A percentile compares a stretch with the other conserved stretches of the same genome.
These are phyloP conservation scores for Dryococelus australis DNA, from an alignment of 2,888 invertebrate species.

Conservation along the genomic window DNA sequence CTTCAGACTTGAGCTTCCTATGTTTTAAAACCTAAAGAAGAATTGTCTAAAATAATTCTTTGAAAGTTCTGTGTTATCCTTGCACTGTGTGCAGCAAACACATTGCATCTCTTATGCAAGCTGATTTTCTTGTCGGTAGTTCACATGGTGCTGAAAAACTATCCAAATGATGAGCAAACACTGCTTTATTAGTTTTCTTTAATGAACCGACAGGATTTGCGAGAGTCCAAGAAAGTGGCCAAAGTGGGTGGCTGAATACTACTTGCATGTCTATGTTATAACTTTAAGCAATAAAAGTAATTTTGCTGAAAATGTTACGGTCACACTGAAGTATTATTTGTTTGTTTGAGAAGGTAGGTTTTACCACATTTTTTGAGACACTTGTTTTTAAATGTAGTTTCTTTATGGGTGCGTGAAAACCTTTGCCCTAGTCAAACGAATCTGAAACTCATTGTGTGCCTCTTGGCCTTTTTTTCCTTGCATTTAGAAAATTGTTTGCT, in stretches of 20 bases:
- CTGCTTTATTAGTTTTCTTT: conserved; percentile 13
- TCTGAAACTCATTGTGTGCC: background rate
- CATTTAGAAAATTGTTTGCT: background rate
- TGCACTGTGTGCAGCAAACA: too few species aligned
- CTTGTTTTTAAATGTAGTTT: background rate
- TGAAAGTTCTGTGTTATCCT: too few species aligned
- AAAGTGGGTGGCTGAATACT: background rate
- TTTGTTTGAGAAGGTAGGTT: background rate
- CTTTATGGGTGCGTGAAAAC: background rate
- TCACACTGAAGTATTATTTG: conserved; percentile 9
- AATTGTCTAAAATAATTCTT: too few species aligned
- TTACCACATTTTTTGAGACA: background rate
- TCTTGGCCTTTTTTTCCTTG: background rate
- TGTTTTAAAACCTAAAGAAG: too few species aligned
- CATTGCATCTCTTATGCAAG: background rate
- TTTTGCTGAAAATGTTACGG: background rate
- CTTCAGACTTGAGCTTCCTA: too few species aligned
- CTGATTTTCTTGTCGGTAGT: background rate
- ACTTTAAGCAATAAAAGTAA: background rate
- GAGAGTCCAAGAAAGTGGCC: background rate
- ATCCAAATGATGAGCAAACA: conserved; percentile 13
- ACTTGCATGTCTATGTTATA: background rate
- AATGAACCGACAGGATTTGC: background rate
- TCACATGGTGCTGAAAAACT: conserved; percentile 19
- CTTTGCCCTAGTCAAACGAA: background rate